phyloP scores from a whole-genome alignment of 2,888 invertebrate genomes.

The Drosophila longiperda region DNA sequence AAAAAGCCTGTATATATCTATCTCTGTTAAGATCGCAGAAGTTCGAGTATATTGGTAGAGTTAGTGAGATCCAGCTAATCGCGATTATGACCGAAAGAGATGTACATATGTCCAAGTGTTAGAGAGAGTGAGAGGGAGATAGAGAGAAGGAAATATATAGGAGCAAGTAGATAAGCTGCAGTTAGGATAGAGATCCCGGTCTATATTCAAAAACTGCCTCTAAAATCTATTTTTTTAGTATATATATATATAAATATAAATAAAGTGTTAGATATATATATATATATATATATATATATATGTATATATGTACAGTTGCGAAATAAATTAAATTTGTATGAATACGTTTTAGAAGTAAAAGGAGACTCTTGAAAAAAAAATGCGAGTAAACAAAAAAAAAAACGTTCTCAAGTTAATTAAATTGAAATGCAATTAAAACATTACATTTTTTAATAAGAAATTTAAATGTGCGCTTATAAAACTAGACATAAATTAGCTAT shows the following conservation, averaged over 20 bases:
- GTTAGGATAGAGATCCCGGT: slow-evolving; percentile 26
- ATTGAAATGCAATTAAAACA: neutral
- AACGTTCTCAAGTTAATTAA: neutral
- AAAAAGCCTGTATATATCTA: slow-evolving; percentile 18
- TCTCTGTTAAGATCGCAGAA: neutral
- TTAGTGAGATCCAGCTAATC: slow-evolving; percentile 3
- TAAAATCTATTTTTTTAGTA: neutral
- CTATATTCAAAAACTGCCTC: slow-evolving; percentile 7
- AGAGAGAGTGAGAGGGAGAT: slow-evolving; percentile 8
- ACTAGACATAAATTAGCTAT: neutral
- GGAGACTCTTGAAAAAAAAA: neutral
- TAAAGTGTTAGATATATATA: neutral
- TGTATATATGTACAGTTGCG: neutral
- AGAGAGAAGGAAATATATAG: slow-evolving; percentile 11
- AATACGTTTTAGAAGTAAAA: neutral
- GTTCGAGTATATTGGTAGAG: neutral
- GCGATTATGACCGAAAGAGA: slow-evolving; percentile 6
- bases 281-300: neutral
- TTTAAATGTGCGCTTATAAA: neutral
- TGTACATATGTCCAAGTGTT: slow-evolving; percentile 10
- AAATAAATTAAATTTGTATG: neutral
- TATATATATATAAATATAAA: neutral
- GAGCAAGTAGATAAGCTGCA: slow-evolving; percentile 26
- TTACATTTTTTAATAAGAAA: neutral
- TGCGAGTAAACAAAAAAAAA: neutral